These are phyloP conservation scores for Lindbergichthys nudifrons DNA, from an alignment of 2,797 vertebrate genomes.

Conservation along the genomic window DNA sequence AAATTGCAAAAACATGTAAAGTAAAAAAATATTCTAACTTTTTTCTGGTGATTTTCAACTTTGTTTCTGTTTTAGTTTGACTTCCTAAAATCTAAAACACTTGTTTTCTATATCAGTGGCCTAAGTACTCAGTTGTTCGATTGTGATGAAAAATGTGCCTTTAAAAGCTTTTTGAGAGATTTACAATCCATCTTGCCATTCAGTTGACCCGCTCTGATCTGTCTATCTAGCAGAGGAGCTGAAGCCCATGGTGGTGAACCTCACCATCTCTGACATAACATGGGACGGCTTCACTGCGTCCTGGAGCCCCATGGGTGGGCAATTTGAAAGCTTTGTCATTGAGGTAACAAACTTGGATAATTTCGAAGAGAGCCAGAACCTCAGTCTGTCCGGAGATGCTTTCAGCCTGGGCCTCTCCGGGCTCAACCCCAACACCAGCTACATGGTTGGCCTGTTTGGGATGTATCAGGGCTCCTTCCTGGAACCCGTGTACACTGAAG, in stretches of 20 bases:
- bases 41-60: not conserved
- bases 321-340: constrained; percentile 92
- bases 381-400: constrained; percentile 87
- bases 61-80: not conserved
- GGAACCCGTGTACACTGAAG: constrained; percentile 86
- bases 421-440: constrained; percentile 88
- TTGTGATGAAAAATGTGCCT: not conserved
- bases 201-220: constrained; percentile 77
- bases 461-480: constrained; percentile 85
- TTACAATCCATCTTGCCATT: constrained; percentile 35
- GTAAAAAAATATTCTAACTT: too few relatives aligned
- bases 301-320: constrained; percentile 87
- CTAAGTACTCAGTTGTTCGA: constrained; percentile 10
- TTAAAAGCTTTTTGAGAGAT: constrained; percentile 12
- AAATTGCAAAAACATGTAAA: too few relatives aligned
- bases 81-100: not conserved
- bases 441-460: constrained; percentile 89
- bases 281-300: constrained; percentile 91
- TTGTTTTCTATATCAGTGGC: not conserved
- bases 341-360: constrained; percentile 90
- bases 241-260: constrained; percentile 84
- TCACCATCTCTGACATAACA: constrained; percentile 85
- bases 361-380: constrained; percentile 79
- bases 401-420: constrained; percentile 83
- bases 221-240: constrained; percentile 89